Percentiles rank a stretch among this genome's conserved stretches.
phyloP scores from a whole-genome alignment of 2,797 vertebrate species.

The Enteromius fasciolatus region DNA sequence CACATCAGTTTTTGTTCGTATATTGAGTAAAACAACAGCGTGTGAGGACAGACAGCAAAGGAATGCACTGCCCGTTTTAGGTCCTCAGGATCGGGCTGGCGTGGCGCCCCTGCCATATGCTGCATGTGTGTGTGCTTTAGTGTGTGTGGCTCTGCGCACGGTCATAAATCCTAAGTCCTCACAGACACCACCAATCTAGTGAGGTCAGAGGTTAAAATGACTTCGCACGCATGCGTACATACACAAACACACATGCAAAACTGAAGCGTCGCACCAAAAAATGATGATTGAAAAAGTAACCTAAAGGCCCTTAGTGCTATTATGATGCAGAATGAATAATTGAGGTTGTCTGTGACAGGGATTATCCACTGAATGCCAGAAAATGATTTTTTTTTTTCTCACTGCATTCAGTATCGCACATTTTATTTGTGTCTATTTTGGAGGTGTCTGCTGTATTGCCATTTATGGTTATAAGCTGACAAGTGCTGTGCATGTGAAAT shows the following conservation, averaged over 20 bases:
- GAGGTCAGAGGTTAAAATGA: slow-evolving; percentile 54
- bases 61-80: slow-evolving; percentile 43
- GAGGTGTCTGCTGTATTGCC: not conserved
- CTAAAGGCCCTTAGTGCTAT: slow-evolving; percentile 25
- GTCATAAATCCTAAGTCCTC: slow-evolving; percentile 46
- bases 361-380: slow-evolving; percentile 5
- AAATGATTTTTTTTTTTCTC: not conserved
- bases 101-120: slow-evolving; percentile 50
- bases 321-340: slow-evolving; percentile 23
- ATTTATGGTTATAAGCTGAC: slow-evolving; percentile 14
- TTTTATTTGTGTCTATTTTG: slow-evolving; percentile 30
- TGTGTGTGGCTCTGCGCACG: slow-evolving; percentile 26
- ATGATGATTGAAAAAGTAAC: slow-evolving; percentile 25
- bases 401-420: not conserved
- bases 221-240: slow-evolving; percentile 26
- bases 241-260: slow-evolving; percentile 24
- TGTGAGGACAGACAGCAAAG: slow-evolving; percentile 16
- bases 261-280: not conserved
- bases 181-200: slow-evolving; percentile 52
- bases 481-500: slow-evolving; percentile 9
- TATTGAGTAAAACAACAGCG: slow-evolving; percentile 13
- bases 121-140: slow-evolving; percentile 23
- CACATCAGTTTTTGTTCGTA: slow-evolving; percentile 6
- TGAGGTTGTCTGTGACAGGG: slow-evolving; percentile 8
- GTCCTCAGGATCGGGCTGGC: slow-evolving; percentile 25